Evolutionary conservation across 2,113 vertebrate genomes (phyloP), one percentile per base, ranked within the genome.

Genomic region (Pyxicephalus adspersus): DNA sequence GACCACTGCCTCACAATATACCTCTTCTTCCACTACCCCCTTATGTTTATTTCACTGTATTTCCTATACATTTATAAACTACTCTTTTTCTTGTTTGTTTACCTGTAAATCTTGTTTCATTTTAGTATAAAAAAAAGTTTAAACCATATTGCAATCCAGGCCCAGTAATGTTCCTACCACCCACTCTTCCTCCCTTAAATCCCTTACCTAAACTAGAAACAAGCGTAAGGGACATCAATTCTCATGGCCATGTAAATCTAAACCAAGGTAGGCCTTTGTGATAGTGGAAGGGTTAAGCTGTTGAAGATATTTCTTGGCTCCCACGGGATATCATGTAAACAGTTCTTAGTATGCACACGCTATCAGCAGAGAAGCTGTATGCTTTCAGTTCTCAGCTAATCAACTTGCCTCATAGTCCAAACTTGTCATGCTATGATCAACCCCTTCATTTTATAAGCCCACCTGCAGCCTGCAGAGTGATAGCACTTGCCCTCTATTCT

Each of bases 371-470:
- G 51, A 88, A 88, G 89, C 89, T 90, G 90, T 84, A 87, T 87
- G 87, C 85, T 88, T 89, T 91, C 89, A 89, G 83, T 85, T 91
- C 88, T 89, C 89, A 90, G 89, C 88, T 91, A 87, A 91, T 90
- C 87, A 90, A 89, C 89, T 89, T 85, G 83, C 86, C 83, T 31
- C 83, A 88, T 85, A 90, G 89, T 87, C 89, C 89, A 90, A 91
- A 90, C 89, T 87, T 90, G 89, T 89, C 89, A 90, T 86, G 85
- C 83, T 86, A 76, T 87, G 70, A 75, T 89, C 88, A 38, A 85
- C 88, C 87, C 87, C 81, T 81, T 83, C 87, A 79, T 87, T 85
- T 88, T 83, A 87, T 51, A 28, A 19, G 80, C 0, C 0, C 79
- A 17, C 3, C 0, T 52, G 68, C 58, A 0, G 20, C 67, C 8